phyloP scores from a whole-genome alignment of 2,797 vertebrate species.

The Zalophus californianus region DNA sequence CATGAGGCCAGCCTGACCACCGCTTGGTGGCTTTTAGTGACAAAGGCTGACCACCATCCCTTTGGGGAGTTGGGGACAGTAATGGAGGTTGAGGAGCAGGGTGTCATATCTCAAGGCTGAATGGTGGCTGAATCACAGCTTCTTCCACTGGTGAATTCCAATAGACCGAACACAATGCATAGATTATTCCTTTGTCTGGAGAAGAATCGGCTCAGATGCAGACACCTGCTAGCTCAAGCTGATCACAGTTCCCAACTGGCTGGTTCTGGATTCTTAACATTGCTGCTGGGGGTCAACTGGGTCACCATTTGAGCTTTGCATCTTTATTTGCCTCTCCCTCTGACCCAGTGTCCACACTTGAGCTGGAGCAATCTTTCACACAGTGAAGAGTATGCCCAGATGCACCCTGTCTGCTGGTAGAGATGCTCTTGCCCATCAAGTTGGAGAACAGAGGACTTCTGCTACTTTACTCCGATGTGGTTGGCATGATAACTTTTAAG shows the following conservation, averaged over 20 bases:
- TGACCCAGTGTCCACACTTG: background rate
- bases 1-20: background rate
- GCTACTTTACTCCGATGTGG: background rate
- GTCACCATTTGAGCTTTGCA: background rate
- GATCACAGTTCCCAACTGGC: background rate
- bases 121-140: background rate
- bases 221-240: background rate
- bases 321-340: background rate
- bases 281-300: background rate
- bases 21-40: background rate
- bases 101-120: background rate
- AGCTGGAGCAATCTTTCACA: background rate
- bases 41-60: background rate
- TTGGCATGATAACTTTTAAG: background rate
- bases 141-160: background rate
- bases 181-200: background rate
- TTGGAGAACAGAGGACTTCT: too few relatives aligned
- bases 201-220: background rate
- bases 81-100: too few relatives aligned
- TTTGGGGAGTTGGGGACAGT: background rate
- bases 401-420: background rate
- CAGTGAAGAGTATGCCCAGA: fast-evolving
- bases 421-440: background rate
- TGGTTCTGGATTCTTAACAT: background rate
- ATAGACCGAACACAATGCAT: fast-evolving